These are phyloP conservation scores for Nemapogon koenigi DNA, from an alignment of 2,888 invertebrate species.

Conservation along the genomic window DNA sequence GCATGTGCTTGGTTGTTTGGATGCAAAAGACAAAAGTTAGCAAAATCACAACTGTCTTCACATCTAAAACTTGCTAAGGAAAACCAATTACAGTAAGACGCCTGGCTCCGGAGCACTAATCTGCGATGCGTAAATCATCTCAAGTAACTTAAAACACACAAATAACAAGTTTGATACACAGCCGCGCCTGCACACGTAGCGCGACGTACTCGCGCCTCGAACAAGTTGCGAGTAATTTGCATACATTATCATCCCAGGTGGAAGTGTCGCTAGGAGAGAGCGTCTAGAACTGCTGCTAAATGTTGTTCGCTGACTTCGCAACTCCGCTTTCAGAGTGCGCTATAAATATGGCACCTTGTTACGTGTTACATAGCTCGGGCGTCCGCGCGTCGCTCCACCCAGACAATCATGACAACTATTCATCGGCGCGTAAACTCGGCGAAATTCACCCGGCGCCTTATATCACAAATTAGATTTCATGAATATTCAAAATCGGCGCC, in stretches of 20 bases:
- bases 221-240: slow-evolving; percentile 53
- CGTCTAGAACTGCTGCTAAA: slow-evolving; percentile 8
- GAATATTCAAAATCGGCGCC: slow-evolving; percentile 4
- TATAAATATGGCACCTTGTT: slow-evolving; percentile 8
- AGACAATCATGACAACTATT: slow-evolving; percentile 6
- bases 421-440: slow-evolving; percentile 4
- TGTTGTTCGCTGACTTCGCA: slow-evolving; percentile 13
- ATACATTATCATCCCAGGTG: slow-evolving; percentile 64
- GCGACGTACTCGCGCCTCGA: neutral
- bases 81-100: slow-evolving; percentile 35
- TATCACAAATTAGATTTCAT: slow-evolving; percentile 5
- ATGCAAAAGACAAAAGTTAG: no score
- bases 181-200: slow-evolving; percentile 21
- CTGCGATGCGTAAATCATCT: slow-evolving; percentile 43
- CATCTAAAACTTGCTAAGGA: slow-evolving; percentile 41
- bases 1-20: no score
- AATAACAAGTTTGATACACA: slow-evolving; percentile 61
- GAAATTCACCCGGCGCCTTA: slow-evolving; percentile 3
- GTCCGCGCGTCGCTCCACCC: neutral
- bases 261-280: slow-evolving; percentile 16
- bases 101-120: slow-evolving; percentile 21
- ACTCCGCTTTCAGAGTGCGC: slow-evolving; percentile 3
- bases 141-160: slow-evolving; percentile 52
- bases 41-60: slow-evolving; percentile 17
- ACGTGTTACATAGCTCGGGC: neutral